Evolutionary conservation across 64 coral and sea anemone genomes (phyloP).

Genomic region (Porites australiensis): DNA sequence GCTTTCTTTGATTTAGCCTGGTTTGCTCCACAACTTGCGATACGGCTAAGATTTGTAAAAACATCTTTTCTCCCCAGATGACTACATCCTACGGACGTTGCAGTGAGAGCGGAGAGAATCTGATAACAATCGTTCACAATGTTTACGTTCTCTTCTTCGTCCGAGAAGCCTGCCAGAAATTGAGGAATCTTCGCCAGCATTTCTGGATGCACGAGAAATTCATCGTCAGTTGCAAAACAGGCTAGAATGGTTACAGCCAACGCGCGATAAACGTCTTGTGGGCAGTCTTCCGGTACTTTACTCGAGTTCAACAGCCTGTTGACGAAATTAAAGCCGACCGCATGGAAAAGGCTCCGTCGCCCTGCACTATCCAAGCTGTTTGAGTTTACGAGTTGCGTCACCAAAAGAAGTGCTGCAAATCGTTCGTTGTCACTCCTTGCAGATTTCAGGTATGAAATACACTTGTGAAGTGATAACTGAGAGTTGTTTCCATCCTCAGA

Average conservation of each 20-base stretch:
- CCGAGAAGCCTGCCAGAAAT: slow-evolving; percentile 57
- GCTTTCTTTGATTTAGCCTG: neutral
- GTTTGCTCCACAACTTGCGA: neutral
- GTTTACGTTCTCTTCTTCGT: neutral
- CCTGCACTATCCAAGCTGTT: slow-evolving; percentile 41
- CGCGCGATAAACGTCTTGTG: slow-evolving; percentile 67
- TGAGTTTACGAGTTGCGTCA: slow-evolving; percentile 78
- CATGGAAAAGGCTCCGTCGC: slow-evolving; percentile 71
- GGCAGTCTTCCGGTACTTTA: slow-evolving; percentile 69
- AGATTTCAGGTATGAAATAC: slow-evolving; percentile 65
- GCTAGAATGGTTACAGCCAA: slow-evolving; percentile 84
- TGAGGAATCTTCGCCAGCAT: slow-evolving; percentile 77
- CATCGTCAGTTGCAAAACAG: slow-evolving; percentile 90
- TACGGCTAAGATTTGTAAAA: slow-evolving; percentile 43
- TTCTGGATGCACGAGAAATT: slow-evolving; percentile 68
- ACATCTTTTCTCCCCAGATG: slow-evolving; percentile 38
- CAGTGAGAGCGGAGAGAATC: slow-evolving; percentile 71
- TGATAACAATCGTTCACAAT: slow-evolving; percentile 51
- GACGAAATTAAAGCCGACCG: slow-evolving; percentile 89
- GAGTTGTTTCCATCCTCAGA: neutral
- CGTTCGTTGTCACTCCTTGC: slow-evolving; percentile 90
- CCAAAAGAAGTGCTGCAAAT: slow-evolving; percentile 81
- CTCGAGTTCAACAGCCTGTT: slow-evolving; percentile 70
- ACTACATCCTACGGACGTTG: slow-evolving; percentile 52
- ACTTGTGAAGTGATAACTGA: slow-evolving; percentile 75